Evolutionary conservation across 2,888 invertebrate species (phyloP).

Genomic region (Halictus quadricinctus): DNA sequence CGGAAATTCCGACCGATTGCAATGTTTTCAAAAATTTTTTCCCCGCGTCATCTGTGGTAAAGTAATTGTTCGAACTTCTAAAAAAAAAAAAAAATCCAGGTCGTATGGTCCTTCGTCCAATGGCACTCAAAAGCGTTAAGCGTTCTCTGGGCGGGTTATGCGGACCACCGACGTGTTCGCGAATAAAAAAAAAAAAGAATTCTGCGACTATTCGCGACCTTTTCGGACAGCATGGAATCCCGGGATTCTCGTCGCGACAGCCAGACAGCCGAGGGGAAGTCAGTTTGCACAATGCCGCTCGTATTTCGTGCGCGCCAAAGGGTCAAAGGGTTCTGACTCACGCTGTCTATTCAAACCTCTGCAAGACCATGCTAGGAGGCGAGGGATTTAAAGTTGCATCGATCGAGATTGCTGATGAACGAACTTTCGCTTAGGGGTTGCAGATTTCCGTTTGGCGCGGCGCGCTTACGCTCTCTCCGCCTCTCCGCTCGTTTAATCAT

Average conservation of each 20-base stretch:
- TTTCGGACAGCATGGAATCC: not conserved
- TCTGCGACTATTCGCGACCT: not conserved
- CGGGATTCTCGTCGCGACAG: not conserved
- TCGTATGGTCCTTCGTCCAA: too few relatives aligned
- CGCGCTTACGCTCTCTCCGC: not conserved
- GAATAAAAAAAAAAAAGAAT: not conserved
- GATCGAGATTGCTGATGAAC: constrained; percentile 61
- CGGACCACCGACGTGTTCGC: not conserved
- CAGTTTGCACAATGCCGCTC: constrained; percentile 44
- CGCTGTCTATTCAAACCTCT: constrained; percentile 46
- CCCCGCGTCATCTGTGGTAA: too few relatives aligned
- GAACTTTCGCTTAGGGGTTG: constrained; percentile 25
- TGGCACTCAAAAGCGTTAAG: too few relatives aligned
- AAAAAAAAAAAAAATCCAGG: too few relatives aligned
- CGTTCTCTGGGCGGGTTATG: not conserved
- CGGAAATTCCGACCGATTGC: too few relatives aligned
- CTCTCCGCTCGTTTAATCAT: constrained; percentile 71
- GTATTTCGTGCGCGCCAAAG: constrained; percentile 28
- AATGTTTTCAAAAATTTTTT: too few relatives aligned
- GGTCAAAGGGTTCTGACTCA: constrained; percentile 47
- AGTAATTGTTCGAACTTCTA: too few relatives aligned
- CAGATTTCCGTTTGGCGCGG: constrained; percentile 43
- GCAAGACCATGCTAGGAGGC: constrained; percentile 62
- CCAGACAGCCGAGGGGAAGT: constrained; percentile 23
- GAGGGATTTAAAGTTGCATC: constrained; percentile 70